Evolutionary conservation across 1,140 invertebrate species (phyloP).

Genomic region (Sycophaga agraensis): DNA sequence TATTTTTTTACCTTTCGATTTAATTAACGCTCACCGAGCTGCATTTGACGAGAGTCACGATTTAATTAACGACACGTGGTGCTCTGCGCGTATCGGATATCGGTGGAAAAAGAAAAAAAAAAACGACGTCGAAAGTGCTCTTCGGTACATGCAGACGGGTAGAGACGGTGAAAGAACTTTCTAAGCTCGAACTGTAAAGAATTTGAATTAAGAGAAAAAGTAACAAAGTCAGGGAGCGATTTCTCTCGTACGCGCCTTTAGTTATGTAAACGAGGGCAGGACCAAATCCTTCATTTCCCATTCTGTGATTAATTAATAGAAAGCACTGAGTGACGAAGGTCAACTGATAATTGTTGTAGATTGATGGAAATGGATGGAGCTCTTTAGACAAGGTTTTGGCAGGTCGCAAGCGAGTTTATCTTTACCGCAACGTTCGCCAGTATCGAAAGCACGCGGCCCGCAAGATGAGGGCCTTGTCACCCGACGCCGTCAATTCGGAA

Average conservation of each 20-base stretch:
- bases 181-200: no score
- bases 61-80: no score
- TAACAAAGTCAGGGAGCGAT: neutral
- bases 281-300: neutral
- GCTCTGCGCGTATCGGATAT: no score
- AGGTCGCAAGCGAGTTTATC: constrained; percentile 65
- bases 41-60: no score
- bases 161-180: no score
- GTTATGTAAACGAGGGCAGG: neutral
- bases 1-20: no score
- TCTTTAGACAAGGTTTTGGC: constrained; percentile 46
- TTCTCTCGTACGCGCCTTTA: neutral
- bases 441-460: constrained; percentile 52
- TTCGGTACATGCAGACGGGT: no score
- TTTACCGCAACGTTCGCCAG: constrained; percentile 63
- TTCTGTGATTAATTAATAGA: constrained; percentile 1
- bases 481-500: constrained; percentile 38
- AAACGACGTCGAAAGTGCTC: no score
- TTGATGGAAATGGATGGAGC: constrained; percentile 53
- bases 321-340: constrained; percentile 16
- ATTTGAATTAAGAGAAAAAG: no score
- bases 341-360: constrained; percentile 50
- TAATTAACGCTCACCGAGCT: no score
- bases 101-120: neutral
- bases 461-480: constrained; percentile 41